Base-by-base conservation (phyloP, 2,888 invertebrate species). In the Muscina levida region DNA sequence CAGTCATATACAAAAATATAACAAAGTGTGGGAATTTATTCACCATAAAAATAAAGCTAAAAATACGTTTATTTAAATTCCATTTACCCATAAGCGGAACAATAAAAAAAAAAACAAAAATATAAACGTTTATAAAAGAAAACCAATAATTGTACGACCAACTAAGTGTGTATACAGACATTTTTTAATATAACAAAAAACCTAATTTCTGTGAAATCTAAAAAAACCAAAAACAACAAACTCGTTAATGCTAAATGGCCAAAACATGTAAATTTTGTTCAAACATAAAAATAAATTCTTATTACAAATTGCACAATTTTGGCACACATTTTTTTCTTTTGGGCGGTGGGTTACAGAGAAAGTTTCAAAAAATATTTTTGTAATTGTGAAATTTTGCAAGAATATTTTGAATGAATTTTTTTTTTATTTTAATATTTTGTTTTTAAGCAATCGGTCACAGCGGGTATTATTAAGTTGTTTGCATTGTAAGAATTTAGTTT, bases 1-100 rank as follows among this genome's bases (percentile, higher is more conserved):
- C 48, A 56, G 73, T 78, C 78, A 78, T 70, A 37, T 68, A 73
- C 70, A 68, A 56, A 78, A 46, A 19, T 67, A 67, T 15, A 67
- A 70, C 31, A 77, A 42, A 70, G 73, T 70, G 70, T 73, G 78
- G 73, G 65, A 70, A 71, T 46, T 46, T 17, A 46, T 17, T 51
- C 22, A 19, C 46, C 65, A 66, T 53, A 70, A 17, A 65, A 37
- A 57, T 13, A 46, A 44, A 53, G 24, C n/a, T 11, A 26, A 11
- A n/a, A n/a, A n/a, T n/a, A n/a, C n/a, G n/a, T n/a, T n/a, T n/a
- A n/a, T n/a, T n/a, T n/a, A n/a, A n/a, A n/a, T n/a, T n/a, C n/a
- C n/a, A n/a, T n/a, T n/a, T n/a, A n/a, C n/a, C n/a, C n/a, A n/a
- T n/a, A n/a, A 56, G 3, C 53, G n/a, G 11, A 42, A 62, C 13